A percentile compares a stretch with the other conserved stretches of the same genome.
Evolutionary conservation across 2,797 vertebrate species (phyloP).

Genomic region (Bryconaethiops microstoma): DNA sequence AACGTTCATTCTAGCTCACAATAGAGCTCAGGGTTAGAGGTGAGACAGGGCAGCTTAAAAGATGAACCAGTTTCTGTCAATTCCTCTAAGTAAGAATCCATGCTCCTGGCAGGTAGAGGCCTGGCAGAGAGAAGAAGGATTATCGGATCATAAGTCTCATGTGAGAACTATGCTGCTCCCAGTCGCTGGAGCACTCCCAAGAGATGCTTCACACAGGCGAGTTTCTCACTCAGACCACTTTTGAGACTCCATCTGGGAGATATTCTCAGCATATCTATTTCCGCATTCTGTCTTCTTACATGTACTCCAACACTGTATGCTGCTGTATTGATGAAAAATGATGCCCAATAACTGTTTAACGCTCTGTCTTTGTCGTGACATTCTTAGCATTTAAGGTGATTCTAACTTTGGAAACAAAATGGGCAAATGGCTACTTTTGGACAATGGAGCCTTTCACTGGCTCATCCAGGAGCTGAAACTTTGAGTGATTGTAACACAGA

Average conservation of each 20-base stretch:
- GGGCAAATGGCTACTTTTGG: too few species aligned
- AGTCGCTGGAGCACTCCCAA: slow-evolving; percentile 34
- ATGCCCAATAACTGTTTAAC: not conserved
- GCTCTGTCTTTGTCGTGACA: not conserved
- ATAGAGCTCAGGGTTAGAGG: slow-evolving; percentile 19
- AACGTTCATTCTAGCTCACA: slow-evolving; percentile 11
- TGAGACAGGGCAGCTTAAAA: slow-evolving; percentile 32
- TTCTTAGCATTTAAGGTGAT: not conserved
- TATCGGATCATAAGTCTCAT: slow-evolving; percentile 51
- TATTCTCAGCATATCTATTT: slow-evolving; percentile 30
- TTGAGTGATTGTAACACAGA: too few species aligned
- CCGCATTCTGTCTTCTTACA: slow-evolving; percentile 28
- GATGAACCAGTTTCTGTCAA: slow-evolving; percentile 29
- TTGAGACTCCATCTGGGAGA: slow-evolving; percentile 33
- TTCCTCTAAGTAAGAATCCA: slow-evolving; percentile 16
- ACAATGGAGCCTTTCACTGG: too few species aligned
- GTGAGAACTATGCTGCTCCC: slow-evolving; percentile 41
- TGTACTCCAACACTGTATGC: not conserved
- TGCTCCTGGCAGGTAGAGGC: slow-evolving; percentile 43
- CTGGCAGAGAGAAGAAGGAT: slow-evolving; percentile 42
- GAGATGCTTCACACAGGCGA: slow-evolving; percentile 30
- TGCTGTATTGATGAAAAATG: slow-evolving; percentile 19
- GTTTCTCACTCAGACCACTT: slow-evolving; percentile 15
- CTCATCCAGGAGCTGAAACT: too few species aligned
- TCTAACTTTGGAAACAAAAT: too few species aligned